A percentile compares a stretch with the other conserved stretches of the same genome.
phyloP scores from a whole-genome alignment of 2,797 vertebrate genomes.

The Fringilla coelebs region DNA sequence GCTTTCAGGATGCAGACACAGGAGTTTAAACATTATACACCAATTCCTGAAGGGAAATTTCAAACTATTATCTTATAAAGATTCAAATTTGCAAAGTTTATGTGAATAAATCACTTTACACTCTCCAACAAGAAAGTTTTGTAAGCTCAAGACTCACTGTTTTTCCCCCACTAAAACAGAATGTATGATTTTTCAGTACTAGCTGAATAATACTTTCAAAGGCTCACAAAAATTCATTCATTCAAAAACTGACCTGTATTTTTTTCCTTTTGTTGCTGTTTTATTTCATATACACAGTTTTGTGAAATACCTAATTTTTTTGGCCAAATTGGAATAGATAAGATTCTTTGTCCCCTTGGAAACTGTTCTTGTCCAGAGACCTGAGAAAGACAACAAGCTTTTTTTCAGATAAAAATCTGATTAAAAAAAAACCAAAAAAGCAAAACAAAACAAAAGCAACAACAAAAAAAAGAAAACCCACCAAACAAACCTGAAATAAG shows the following conservation, averaged over 20 bases:
- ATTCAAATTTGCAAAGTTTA: background rate
- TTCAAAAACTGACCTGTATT: conserved; percentile 69
- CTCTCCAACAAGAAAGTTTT: background rate
- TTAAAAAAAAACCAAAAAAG: background rate
- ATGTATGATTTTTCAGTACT: background rate
- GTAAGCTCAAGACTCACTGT: background rate
- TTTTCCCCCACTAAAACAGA: background rate
- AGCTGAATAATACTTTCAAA: background rate
- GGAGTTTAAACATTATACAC: background rate
- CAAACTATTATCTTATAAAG: background rate
- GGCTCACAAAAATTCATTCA: background rate
- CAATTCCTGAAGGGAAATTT: background rate
- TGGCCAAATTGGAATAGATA: conserved; percentile 90
- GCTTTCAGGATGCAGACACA: background rate
- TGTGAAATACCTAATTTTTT: conserved; percentile 85
- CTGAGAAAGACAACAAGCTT: conserved; percentile 64
- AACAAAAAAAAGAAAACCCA: rapidly evolving
- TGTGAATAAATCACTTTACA: background rate
- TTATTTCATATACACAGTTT: conserved; percentile 84
- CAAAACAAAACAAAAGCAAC: too few species aligned
- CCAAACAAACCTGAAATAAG: background rate
- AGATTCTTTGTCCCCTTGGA: conserved; percentile 82
- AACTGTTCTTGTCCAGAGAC: conserved; percentile 91
- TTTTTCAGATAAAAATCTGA: background rate
- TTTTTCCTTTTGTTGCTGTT: conserved; percentile 51